Evolutionary conservation across 2,113 vertebrate genomes (phyloP), one percentile per base, ranked within the genome.

Genomic region (Solenodon paradoxus): DNA sequence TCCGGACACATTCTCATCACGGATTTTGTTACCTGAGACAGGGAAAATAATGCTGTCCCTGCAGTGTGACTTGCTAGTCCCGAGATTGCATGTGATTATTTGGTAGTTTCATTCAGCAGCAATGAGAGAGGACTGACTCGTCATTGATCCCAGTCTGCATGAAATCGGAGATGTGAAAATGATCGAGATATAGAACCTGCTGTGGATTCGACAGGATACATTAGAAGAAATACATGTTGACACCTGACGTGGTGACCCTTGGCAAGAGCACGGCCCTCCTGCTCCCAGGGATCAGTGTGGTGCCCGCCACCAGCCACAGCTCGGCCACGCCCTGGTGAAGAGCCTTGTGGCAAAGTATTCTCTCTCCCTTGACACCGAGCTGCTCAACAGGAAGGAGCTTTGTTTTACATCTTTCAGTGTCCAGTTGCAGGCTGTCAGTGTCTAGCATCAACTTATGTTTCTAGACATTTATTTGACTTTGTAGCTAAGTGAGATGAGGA

Each of bases 251-350:
- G 12, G 10, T 66, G 47, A 35, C 1, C 16, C 59, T 0, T 4
- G 5, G 20, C 12, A 26, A 24, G 9, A 13, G 28, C 7, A 1
- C 9, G 19, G 12, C 53, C 17, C 2, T 0, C 1, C 9, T n/a
- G n/a, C n/a, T n/a, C n/a, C n/a, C n/a, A n/a, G n/a, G 32, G 15
- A 6, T 28, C 9, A 20, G 59, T 28, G 26, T 61, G 24, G 9
- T 30, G 26, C 30, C 16, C 9, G 24, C 1, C 59, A 9, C 19
- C 28, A n/a, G 6, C 49, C 24, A 0, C 7, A 2, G 15, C 57
- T 78, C 38, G 19, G 0, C 4, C 40, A 49, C 1, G 35, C 17
- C 26, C 38, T 45, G 13, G 2, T 13, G 30, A 51, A 20, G 2
- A 17, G 2, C 24, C 22, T 51, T 9, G n/a, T n/a, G n/a, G 8